Conservation (phyloP, 2,797 vertebrate genomes). For the Phalanger gymnotis region DNA sequence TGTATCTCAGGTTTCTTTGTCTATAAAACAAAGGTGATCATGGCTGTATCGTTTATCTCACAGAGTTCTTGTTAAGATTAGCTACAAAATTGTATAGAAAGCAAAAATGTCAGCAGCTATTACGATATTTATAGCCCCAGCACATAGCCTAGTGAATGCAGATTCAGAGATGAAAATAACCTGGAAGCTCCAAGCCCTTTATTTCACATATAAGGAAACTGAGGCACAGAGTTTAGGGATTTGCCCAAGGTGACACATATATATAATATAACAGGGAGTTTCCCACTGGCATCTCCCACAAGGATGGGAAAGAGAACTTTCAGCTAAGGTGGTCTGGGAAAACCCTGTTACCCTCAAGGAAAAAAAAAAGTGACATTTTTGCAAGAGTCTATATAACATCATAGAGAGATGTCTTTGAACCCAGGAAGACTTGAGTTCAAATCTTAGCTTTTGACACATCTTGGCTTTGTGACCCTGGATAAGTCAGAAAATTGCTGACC, state of each 20-base stretch:
- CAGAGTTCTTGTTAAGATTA: slow-evolving; percentile 7
- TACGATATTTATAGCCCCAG: not conserved
- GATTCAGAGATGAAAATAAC: too few species aligned
- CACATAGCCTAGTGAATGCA: not conserved
- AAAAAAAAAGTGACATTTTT: not conserved
- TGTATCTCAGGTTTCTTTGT: not conserved
- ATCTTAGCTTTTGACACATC: not conserved
- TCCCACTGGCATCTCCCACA: not conserved
- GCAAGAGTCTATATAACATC: not conserved
- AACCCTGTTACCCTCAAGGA: not conserved
- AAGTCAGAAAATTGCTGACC: not conserved
- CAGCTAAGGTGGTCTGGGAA: not conserved
- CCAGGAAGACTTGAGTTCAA: not conserved
- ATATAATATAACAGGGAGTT: not conserved
- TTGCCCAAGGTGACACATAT: not conserved
- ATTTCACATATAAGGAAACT: not conserved
- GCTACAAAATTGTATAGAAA: not conserved
- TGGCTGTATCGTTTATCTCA: not conserved
- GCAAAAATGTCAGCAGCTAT: not conserved
- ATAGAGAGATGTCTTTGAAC: not conserved
- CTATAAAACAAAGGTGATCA: not conserved
- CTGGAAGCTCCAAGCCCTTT: not conserved
- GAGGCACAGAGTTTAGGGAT: not conserved
- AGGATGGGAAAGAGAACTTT: not conserved
- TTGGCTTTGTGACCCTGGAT: not conserved